A percentile compares a stretch with the other conserved stretches of the same genome.
Evolutionary conservation across 1,140 invertebrate species (phyloP).

Genomic region (Semibalanus balanoides): DNA sequence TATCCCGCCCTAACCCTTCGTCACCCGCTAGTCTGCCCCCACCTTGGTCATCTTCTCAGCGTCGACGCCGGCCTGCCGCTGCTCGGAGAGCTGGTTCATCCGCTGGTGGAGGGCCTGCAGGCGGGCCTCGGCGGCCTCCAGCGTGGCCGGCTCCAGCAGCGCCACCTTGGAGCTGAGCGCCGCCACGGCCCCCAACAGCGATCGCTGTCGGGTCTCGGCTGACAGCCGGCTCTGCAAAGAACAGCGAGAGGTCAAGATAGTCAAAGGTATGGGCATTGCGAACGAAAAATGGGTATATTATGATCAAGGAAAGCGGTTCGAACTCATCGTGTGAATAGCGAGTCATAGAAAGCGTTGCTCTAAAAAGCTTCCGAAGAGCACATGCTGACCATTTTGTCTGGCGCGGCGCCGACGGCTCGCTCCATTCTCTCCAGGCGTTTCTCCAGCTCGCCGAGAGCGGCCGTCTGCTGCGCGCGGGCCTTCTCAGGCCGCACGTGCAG

Average conservation of each 20-base stretch:
- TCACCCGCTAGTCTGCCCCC: too few relatives aligned
- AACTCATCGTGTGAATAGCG: too few relatives aligned
- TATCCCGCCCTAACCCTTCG: too few relatives aligned
- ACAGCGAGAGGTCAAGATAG: too few relatives aligned
- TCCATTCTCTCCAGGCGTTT: conserved; percentile 58
- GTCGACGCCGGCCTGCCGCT: conserved; percentile 46
- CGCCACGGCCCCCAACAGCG: conserved; percentile 51
- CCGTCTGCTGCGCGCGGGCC: conserved; percentile 50
- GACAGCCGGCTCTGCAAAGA: conserved; percentile 23
- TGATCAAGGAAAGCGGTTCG: too few relatives aligned
- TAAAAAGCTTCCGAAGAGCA: too few relatives aligned
- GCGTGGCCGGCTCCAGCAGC: conserved; percentile 59
- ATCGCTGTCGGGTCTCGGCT: conserved; percentile 30
- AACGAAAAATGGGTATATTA: too few relatives aligned
- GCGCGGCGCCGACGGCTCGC: conserved; percentile 48
- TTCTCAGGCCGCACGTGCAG: conserved; percentile 45
- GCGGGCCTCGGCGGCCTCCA: conserved; percentile 66
- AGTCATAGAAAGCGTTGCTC: too few relatives aligned
- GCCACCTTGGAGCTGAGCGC: conserved; percentile 56
- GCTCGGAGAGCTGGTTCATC: conserved; percentile 58
- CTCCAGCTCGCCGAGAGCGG: conserved; percentile 53
- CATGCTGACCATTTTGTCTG: conserved; percentile 40
- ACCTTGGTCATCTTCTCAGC: conserved; percentile 64
- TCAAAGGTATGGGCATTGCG: too few relatives aligned
- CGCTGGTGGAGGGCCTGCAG: conserved; percentile 53